Conservation (phyloP, 2,888 invertebrate species). For the Steinernema scapterisci region DNA sequence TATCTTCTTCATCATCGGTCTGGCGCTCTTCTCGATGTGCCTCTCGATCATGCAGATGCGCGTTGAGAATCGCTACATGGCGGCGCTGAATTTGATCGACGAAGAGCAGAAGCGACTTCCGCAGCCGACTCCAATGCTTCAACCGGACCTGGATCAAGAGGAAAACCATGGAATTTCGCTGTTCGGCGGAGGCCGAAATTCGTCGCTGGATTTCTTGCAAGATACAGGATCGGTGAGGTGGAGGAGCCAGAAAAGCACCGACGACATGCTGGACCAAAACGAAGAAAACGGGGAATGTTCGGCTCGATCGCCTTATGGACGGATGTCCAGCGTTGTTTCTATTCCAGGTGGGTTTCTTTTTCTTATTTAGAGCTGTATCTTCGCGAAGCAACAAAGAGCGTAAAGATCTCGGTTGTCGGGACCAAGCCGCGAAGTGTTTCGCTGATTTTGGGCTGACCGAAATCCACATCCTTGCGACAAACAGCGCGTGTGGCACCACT, state of each 20-base stretch:
- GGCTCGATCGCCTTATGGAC: background rate
- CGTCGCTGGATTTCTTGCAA: background rate
- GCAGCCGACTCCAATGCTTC: background rate
- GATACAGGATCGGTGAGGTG: background rate
- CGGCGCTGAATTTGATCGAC: conserved; percentile 60
- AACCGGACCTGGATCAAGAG: background rate
- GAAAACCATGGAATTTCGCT: too few species aligned
- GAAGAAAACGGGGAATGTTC: background rate
- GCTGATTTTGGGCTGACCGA: too few species aligned
- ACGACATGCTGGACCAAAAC: background rate
- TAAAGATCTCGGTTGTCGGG: background rate
- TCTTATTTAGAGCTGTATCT: too few species aligned
- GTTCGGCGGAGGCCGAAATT: background rate
- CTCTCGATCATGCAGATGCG: conserved; percentile 56
- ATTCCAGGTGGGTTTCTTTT: background rate
- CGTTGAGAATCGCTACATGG: conserved; percentile 61
- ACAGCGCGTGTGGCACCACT: too few species aligned
- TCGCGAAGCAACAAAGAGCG: too few species aligned
- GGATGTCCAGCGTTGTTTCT: conserved; percentile 5
- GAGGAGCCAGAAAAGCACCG: background rate
- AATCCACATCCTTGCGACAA: too few species aligned
- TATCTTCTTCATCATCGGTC: conserved; percentile 59
- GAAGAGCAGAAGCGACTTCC: conserved; percentile 44
- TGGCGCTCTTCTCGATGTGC: conserved; percentile 62
- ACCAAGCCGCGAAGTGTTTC: too few species aligned